A percentile compares a stretch with the other conserved stretches of the same genome.
These are phyloP conservation scores for Leptarthrus brevirostris DNA, from an alignment of 2,888 invertebrate species.

Conservation along the genomic window DNA sequence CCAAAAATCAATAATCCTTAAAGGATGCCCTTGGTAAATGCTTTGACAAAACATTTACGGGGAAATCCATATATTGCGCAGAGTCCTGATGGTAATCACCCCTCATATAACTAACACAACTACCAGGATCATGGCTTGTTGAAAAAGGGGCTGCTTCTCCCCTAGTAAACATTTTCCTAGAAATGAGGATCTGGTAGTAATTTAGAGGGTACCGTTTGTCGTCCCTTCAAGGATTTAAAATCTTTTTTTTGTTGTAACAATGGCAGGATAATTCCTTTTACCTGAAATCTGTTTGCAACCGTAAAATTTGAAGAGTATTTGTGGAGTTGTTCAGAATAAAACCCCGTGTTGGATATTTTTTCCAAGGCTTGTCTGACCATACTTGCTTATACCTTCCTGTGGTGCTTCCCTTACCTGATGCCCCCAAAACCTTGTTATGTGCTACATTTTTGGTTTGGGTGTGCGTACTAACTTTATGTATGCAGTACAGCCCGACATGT, in stretches of 20 bases:
- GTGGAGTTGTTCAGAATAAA: constrained; percentile 3
- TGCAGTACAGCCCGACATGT: background rate
- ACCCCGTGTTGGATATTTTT: background rate
- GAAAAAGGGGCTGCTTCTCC: constrained; percentile 31
- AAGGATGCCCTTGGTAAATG: constrained; percentile 35
- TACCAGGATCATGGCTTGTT: constrained; percentile 6
- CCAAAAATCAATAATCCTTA: constrained; percentile 28
- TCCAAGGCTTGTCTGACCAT: background rate
- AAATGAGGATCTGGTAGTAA: constrained; percentile 32
- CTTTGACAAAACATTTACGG: background rate
- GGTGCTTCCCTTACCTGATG: background rate
- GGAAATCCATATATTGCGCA: background rate
- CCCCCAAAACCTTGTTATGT: background rate
- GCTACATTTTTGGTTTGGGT: background rate
- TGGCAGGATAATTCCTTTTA: constrained; percentile 32
- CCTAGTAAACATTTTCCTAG: constrained; percentile 19
- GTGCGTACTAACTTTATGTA: background rate
- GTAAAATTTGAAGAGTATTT: background rate
- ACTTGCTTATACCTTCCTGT: background rate
- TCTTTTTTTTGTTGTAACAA: background rate
- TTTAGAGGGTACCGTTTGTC: constrained; percentile 5
- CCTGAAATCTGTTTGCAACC: background rate
- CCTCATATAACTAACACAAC: background rate
- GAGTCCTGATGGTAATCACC: constrained; percentile 8
- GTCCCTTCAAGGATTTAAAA: background rate